These are phyloP conservation scores for Dendroctonus valens DNA, from an alignment of 1,140 invertebrate species.

Conservation along the genomic window DNA sequence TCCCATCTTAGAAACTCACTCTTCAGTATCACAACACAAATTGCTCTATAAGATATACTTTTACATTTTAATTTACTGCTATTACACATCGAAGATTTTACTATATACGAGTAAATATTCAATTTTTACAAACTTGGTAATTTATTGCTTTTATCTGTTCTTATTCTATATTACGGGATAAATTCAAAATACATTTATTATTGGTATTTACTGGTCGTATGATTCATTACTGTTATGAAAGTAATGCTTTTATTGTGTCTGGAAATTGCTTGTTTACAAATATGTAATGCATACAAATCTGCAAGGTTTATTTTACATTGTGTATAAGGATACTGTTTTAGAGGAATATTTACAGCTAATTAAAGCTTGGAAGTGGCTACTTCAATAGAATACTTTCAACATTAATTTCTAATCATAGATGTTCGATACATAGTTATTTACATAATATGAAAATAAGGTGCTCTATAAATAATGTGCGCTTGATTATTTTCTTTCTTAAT, in stretches of 20 bases:
- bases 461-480: slow-evolving; percentile 26
- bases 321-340: background rate
- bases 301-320: background rate
- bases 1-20: too few relatives aligned
- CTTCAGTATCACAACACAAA: too few relatives aligned
- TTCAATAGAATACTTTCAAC: too few relatives aligned
- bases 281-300: background rate
- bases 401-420: background rate
- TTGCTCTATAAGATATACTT: too few relatives aligned
- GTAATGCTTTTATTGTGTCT: slow-evolving; percentile 15
- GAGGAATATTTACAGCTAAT: slow-evolving; percentile 1
- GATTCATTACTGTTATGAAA: background rate
- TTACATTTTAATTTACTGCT: too few relatives aligned
- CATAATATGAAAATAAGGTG: slow-evolving; percentile 19
- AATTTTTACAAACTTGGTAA: too few relatives aligned
- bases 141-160: slow-evolving; percentile 19
- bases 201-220: background rate
- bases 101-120: too few relatives aligned
- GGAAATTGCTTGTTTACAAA: slow-evolving; percentile 4
- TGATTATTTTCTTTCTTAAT: slow-evolving; percentile 8
- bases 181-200: background rate
- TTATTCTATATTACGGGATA: background rate
- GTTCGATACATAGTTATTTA: background rate
- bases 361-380: slow-evolving; percentile 11
- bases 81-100: too few relatives aligned